phyloP scores from a whole-genome alignment of 2,888 invertebrate species.

The Orthosia gothica region DNA sequence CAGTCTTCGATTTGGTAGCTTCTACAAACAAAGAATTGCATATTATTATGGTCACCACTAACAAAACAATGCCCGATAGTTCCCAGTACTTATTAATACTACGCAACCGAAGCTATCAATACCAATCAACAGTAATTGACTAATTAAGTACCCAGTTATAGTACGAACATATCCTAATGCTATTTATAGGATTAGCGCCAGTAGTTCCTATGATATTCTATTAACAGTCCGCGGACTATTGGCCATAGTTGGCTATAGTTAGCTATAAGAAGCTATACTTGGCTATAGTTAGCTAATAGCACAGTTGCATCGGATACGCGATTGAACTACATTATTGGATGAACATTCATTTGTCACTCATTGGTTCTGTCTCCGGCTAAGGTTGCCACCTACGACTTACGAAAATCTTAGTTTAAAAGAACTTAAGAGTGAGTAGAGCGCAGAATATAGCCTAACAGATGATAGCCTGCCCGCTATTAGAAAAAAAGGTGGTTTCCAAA shows the following conservation, averaged over 20 bases:
- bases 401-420: neutral
- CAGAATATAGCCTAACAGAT: neutral
- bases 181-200: constrained; percentile 61
- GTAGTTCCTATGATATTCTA: constrained; percentile 52
- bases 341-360: constrained; percentile 68
- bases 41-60: neutral
- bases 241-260: constrained; percentile 10
- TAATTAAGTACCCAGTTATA: constrained; percentile 33
- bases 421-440: too few relatives aligned
- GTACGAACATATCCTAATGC: constrained; percentile 47
- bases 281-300: constrained; percentile 16
- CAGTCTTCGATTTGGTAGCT: too few relatives aligned
- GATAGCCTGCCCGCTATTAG: too few relatives aligned
- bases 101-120: constrained; percentile 33
- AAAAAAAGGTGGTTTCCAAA: too few relatives aligned
- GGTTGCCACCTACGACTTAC: constrained; percentile 28
- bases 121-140: constrained; percentile 25
- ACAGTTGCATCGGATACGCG: constrained; percentile 62
- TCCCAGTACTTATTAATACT: constrained; percentile 40
- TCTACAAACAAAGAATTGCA: neutral
- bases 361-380: constrained; percentile 48
- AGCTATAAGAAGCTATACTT: constrained; percentile 1
- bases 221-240: constrained; percentile 15
- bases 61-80: neutral
- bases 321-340: constrained; percentile 61